Base-by-base conservation (phyloP, 2,113 vertebrate genomes). In the Alaudala cheleensis region DNA sequence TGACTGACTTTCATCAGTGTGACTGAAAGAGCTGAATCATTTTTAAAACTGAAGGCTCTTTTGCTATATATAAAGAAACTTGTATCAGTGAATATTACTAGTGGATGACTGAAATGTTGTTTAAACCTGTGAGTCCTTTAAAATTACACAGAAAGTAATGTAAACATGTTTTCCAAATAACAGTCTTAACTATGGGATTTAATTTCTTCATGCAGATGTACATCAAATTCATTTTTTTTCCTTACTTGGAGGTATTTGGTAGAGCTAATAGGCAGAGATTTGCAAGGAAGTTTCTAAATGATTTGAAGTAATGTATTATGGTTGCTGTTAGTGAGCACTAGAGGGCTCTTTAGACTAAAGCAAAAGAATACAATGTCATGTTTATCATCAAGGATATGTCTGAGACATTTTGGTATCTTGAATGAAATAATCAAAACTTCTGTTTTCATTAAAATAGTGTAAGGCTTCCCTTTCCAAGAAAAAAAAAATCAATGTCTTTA, bases 261-360 rank as follows among this genome's bases (percentile, higher is more conserved):
- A 60, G 56, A 66, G 13, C n/a, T 65, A 40, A 28, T 16, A 73
- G 33, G 29, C 45, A 70, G 47, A 73, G 25, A 71, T 67, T 51
- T 90, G 39, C 58, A 50, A 70, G 45, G n/a, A 71, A 34, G 9
- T 74, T 64, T 12, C 17, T 29, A 39, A 29, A 44, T 40, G 3
- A 6, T 45, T 81, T 45, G 45, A 79, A 76, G 51, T 69, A 50
- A 65, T 23, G 19, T 47, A 17, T 45, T 34, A 6, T 34, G 20
- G 12, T 31, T 66, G 71, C 4, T 3, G 10, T 19, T 20, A 44
- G 19, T 82, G 82, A 95, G 79, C 98, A 67, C 97, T 97, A 98
- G 98, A 96, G 98, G 98, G 97, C 96, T 91, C 96, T 71, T 92
- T 62, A 96, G 96, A 91, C 94, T 96, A 86, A 58, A 34, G 51